Conservation (phyloP, 2,888 invertebrate species). For the Rhingia rostrata region DNA sequence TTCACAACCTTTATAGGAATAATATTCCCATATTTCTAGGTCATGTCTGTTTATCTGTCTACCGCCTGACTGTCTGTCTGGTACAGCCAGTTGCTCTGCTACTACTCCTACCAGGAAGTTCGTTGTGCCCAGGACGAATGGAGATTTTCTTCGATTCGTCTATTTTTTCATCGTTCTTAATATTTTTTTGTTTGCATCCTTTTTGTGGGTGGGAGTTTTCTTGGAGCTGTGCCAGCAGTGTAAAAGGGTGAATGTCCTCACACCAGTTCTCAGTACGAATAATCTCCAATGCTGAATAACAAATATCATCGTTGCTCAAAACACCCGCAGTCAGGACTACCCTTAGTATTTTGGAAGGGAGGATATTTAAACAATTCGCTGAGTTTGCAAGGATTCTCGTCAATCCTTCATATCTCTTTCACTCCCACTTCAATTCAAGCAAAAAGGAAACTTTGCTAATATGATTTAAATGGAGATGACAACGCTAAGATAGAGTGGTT, state of each 20-base stretch:
- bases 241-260: constrained; percentile 64
- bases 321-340: background rate
- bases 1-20: background rate
- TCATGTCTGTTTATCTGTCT: constrained; percentile 74
- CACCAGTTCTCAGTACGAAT: constrained; percentile 37
- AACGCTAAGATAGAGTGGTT: constrained; percentile 61
- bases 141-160: constrained; percentile 49
- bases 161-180: background rate
- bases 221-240: constrained; percentile 64
- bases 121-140: constrained; percentile 51
- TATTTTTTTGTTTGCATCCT: background rate
- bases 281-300: constrained; percentile 34
- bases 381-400: constrained; percentile 52
- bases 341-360: constrained; percentile 12
- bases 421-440: constrained; percentile 22
- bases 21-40: constrained; percentile 72
- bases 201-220: constrained; percentile 31
- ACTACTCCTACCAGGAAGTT: constrained; percentile 30
- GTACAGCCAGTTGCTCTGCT: background rate
- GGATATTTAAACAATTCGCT: constrained; percentile 43
- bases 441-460: constrained; percentile 59
- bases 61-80: constrained; percentile 65
- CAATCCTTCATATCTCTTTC: no score
- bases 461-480: constrained; percentile 74
- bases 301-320: background rate